A percentile compares a stretch with the other conserved stretches of the same genome.
phyloP scores from a whole-genome alignment of 2,797 vertebrate species.

The Peromyscus nudipes region DNA sequence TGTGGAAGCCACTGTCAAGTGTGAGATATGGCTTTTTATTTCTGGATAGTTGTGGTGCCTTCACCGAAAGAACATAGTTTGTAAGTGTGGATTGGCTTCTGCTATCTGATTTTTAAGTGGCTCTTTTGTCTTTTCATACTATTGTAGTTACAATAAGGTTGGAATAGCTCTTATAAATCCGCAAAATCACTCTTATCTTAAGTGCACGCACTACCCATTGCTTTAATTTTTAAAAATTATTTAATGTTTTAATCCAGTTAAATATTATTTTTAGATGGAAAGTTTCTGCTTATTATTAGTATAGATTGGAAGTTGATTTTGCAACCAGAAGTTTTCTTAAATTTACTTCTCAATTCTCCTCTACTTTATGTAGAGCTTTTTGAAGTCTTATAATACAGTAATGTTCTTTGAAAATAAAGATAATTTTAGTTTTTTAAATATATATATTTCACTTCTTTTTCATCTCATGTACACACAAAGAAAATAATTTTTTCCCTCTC shows the following conservation, averaged over 20 bases:
- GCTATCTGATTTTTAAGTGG: background rate
- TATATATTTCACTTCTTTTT: background rate
- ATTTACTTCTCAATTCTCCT: background rate
- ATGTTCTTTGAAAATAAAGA: background rate
- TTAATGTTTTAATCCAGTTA: conserved; percentile 28
- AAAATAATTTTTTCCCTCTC: background rate
- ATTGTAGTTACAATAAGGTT: background rate
- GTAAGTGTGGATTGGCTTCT: background rate
- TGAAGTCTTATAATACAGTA: background rate
- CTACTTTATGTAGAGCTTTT: background rate
- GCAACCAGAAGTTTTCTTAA: background rate
- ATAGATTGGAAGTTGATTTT: conserved; percentile 19
- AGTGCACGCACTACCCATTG: background rate
- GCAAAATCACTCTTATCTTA: conserved; percentile 14
- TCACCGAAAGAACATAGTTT: background rate
- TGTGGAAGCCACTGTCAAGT: background rate
- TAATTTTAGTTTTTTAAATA: background rate
- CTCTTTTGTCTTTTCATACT: background rate
- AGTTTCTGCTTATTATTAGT: background rate
- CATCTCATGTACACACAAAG: background rate
- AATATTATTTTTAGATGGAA: background rate
- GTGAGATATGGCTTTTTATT: background rate
- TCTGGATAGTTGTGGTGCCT: background rate
- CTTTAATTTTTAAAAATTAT: background rate
- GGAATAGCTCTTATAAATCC: background rate